phyloP scores from a whole-genome alignment of 2,113 vertebrate genomes.

The Xiphophorus maculatus region DNA sequence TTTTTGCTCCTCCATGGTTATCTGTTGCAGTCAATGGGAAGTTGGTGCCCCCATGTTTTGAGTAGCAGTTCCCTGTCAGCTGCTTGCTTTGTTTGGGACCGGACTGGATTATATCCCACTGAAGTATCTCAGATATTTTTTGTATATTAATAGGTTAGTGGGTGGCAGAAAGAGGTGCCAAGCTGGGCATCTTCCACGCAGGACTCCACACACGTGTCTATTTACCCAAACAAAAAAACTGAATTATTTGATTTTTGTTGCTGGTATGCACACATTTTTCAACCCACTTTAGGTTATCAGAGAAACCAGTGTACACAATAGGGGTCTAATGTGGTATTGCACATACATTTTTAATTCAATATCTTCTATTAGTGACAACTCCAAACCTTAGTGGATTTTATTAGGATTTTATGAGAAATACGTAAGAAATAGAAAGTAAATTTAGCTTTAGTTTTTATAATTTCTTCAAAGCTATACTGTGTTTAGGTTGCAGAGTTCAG shows the following conservation, averaged over 20 bases:
- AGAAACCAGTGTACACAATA: not conserved
- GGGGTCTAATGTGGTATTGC: not conserved
- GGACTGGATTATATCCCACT: not conserved
- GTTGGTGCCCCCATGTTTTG: not conserved
- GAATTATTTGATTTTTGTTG: not conserved
- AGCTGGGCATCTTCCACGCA: not conserved
- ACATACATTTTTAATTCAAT: not conserved
- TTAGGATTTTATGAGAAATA: not conserved
- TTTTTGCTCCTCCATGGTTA: not conserved
- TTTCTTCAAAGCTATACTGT: no score
- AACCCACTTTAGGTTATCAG: not conserved
- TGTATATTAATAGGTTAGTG: not conserved
- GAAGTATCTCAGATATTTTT: not conserved
- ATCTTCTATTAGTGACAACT: not conserved
- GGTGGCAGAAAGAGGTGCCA: no score
- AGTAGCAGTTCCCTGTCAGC: not conserved
- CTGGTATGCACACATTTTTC: no score
- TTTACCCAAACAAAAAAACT: not conserved
- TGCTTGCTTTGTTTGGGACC: not conserved
- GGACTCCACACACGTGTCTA: not conserved
- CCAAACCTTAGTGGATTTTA: not conserved
- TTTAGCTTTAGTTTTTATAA: no score
- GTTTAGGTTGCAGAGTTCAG: not conserved
- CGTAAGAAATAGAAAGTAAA: not conserved
- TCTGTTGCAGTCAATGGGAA: not conserved